Percentiles rank a stretch among this genome's conserved stretches.
Conservation (phyloP, 2,797 vertebrate genomes). For the Myotis daubentonii region DNA sequence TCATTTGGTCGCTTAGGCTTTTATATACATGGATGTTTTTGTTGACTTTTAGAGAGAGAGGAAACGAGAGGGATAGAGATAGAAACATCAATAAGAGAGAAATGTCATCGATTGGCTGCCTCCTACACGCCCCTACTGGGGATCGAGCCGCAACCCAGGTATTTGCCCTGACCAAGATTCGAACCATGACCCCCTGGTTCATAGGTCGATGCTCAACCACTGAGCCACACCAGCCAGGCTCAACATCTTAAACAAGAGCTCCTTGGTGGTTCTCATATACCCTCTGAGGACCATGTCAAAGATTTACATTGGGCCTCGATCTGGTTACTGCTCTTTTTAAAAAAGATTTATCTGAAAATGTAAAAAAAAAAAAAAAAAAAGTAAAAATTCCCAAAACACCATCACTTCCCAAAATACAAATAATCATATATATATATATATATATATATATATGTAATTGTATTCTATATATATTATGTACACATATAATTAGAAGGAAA, state of each 20-base stretch:
- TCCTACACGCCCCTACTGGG: too few species aligned
- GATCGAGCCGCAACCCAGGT: too few species aligned
- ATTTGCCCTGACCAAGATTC: too few species aligned
- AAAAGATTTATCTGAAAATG: not conserved
- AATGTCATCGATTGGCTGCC: too few species aligned
- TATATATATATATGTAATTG: not conserved
- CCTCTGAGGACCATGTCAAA: not conserved
- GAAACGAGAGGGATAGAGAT: too few species aligned
- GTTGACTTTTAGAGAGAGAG: too few species aligned
- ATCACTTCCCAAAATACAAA: not conserved
- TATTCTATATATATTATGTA: not conserved
- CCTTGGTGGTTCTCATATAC: fast-evolving
- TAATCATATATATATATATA: not conserved
- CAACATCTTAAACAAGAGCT: not conserved
- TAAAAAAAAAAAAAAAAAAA: not conserved
- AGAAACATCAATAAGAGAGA: too few species aligned
- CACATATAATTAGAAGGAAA: not conserved
- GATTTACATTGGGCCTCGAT: not conserved
- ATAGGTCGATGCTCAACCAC: too few species aligned
- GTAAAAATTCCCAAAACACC: not conserved
- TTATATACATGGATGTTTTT: too few species aligned
- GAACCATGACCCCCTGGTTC: too few species aligned
- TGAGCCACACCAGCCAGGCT: too few species aligned
- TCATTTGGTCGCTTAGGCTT: too few species aligned
- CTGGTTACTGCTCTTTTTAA: not conserved